phyloP scores from a whole-genome alignment of 2,888 invertebrate species.

The Perdita meconis region DNA sequence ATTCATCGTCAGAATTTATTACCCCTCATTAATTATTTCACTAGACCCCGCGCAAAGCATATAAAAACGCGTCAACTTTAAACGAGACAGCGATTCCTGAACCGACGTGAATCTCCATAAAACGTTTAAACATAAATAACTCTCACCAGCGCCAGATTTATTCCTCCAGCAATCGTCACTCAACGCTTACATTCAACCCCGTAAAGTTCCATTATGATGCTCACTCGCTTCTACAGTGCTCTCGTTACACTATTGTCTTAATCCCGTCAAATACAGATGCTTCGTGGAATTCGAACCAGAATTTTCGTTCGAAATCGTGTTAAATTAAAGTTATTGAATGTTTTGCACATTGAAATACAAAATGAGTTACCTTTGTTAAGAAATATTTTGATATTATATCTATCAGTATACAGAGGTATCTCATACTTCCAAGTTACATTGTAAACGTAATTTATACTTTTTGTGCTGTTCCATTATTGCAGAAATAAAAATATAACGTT shows the following conservation, averaged over 20 bases:
- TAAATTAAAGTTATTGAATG: background rate
- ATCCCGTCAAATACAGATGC: slow-evolving; percentile 19
- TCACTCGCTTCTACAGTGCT: too few species aligned
- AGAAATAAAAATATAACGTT: too few species aligned
- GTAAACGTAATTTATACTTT: too few species aligned
- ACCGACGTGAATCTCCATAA: background rate
- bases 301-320: slow-evolving; percentile 14
- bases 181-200: background rate
- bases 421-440: too few species aligned
- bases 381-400: too few species aligned
- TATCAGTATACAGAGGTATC: too few species aligned
- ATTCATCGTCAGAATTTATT: background rate
- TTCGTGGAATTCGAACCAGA: slow-evolving; percentile 10
- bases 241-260: slow-evolving; percentile 11
- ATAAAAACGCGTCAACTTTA: background rate
- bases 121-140: background rate
- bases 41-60: background rate
- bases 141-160: background rate
- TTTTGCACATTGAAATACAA: too few species aligned
- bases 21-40: background rate
- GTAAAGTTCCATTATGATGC: slow-evolving; percentile 4
- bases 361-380: too few species aligned
- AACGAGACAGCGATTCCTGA: background rate
- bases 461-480: too few species aligned
- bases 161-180: background rate